Conservation (phyloP, 53 echinoderm and acorn worm genomes). For the Luidia sarsii region DNA sequence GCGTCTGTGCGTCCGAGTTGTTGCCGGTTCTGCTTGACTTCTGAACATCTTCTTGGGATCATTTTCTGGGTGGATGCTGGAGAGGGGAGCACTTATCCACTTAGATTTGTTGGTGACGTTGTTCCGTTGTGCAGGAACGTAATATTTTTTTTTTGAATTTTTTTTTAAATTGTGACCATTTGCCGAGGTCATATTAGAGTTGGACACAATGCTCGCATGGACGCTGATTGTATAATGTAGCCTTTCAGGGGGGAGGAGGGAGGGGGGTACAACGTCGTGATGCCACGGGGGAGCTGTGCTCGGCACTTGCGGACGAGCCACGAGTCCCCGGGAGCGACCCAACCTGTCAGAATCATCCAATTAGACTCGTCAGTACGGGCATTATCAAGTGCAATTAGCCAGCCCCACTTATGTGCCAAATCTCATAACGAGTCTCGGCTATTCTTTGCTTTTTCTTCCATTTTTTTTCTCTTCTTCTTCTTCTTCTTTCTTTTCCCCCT, state of each 20-base stretch:
- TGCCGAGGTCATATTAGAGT: conserved; percentile 10
- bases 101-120: too few relatives aligned
- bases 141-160: too few relatives aligned
- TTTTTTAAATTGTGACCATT: conserved; percentile 43
- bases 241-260: too few relatives aligned
- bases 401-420: conserved; percentile 41
- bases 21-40: too few relatives aligned
- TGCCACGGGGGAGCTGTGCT: conserved; percentile 5
- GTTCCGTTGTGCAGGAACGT: too few relatives aligned
- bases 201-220: conserved; percentile 17
- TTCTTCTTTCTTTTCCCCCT: too few relatives aligned
- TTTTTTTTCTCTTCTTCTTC: too few relatives aligned
- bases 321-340: conserved; percentile 15
- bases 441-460: background rate
- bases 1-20: too few relatives aligned
- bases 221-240: conserved; percentile 44
- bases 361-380: conserved; percentile 42
- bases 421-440: background rate
- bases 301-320: conserved; percentile 3
- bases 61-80: too few relatives aligned
- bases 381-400: conserved; percentile 36
- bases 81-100: too few relatives aligned
- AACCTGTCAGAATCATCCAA: conserved; percentile 54
- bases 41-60: too few relatives aligned
- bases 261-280: conserved; percentile 24